Base-by-base conservation (phyloP, 2,888 invertebrate genomes). In the Hirtodrosophila histrioides region DNA sequence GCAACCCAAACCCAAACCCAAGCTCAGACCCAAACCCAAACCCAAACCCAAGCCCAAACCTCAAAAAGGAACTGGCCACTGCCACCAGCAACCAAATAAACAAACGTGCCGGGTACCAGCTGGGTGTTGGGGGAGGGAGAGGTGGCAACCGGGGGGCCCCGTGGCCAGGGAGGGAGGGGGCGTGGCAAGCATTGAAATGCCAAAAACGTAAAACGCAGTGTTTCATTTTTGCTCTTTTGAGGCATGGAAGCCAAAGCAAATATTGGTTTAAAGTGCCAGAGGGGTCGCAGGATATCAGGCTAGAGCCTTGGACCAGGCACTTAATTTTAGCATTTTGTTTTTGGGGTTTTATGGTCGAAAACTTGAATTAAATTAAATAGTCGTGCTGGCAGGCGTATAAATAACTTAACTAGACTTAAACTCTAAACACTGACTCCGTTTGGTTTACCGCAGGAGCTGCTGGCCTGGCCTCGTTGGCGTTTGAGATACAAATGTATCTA, bases 131-230 rank as follows among this genome's bases (percentile, higher is more conserved):
- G 17, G 17, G 17, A 17, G 17, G 1, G 17, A 17, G 17, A 17
- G 17, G 17, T 17, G 17, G 17, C 17, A 17, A 17, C 17, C 53
- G 55, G 8, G 44, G 11, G 9, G n/a, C 11, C n/a, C 17, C 17
- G 17, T 11, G 17, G 9, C 11, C 7, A 10, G 3, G 7, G 6
- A 12, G 23, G 31, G 11, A 10, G 27, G 39, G 48, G 62, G 78
- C 55, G 77, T 67, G 67, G 44, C 54, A 68, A 49, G 58, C 83
- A 86, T 84, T 84, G 73, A 78, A 84, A 84, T 88, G 84, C 84
- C 86, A 84, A 78, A 86, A 80, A 75, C 85, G 86, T 88, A 69
- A 67, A 77, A 51, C 45, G 60, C 76, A 73, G 63, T 63, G 72
- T 81, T 77, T 68, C 69, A 77, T 64, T 72, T 77, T 67, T 75